Conservation (phyloP, 2,888 invertebrate genomes). For the Trichogramma dendrolimi region DNA sequence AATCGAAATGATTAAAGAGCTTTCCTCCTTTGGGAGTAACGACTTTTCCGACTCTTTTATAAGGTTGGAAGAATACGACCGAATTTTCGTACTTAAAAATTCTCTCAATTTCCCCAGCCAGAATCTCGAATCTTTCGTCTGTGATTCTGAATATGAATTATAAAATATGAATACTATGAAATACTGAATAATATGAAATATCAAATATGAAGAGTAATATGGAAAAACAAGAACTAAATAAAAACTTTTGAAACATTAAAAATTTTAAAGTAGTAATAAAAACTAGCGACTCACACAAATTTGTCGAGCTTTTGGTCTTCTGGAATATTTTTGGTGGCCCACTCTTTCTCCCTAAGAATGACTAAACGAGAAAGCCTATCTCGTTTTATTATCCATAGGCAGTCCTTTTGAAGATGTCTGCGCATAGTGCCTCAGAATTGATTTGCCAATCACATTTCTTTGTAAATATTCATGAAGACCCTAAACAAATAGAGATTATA, state of each 20-base stretch:
- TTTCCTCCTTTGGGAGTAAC: no score
- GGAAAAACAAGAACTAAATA: no score
- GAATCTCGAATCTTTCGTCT: no score
- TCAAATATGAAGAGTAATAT: no score
- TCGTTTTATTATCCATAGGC: not conserved
- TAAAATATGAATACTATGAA: not conserved
- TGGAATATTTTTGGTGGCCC: not conserved
- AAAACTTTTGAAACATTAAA: no score
- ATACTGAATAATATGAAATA: not conserved
- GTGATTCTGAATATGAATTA: no score
- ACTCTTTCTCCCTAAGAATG: not conserved
- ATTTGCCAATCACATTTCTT: not conserved
- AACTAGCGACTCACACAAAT: constrained; percentile 2
- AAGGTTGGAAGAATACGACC: no score
- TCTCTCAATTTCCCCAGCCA: no score
- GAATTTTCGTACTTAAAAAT: no score
- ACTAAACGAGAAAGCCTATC: not conserved
- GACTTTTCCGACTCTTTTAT: no score
- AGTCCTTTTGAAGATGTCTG: not conserved
- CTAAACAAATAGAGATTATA: not conserved
- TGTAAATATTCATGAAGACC: constrained; percentile 4
- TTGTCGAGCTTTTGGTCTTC: constrained; percentile 1
- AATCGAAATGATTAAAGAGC: no score
- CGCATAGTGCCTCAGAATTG: constrained; percentile 1
- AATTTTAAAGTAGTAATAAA: no score